A percentile compares a stretch with the other conserved stretches of the same genome.
Conservation (phyloP, 2,113 vertebrate species). For the Callaeas wilsoni region DNA sequence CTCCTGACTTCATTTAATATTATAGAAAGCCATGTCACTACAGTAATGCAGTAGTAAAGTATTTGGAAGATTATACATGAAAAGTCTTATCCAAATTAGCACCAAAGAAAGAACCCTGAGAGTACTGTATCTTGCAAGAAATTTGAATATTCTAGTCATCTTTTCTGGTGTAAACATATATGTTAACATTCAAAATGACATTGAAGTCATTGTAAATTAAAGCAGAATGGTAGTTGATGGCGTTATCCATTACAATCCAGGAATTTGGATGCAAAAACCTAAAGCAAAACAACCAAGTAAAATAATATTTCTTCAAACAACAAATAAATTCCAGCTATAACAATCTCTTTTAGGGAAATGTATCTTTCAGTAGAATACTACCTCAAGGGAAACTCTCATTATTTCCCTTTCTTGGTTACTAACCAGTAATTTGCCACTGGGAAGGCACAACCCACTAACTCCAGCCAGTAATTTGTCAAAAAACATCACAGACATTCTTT, state of each 20-base stretch:
- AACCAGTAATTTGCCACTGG: slow-evolving; percentile 19
- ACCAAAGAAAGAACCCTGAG: background rate
- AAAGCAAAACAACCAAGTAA: background rate
- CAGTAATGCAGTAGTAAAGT: background rate
- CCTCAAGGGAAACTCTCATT: background rate
- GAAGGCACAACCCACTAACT: background rate
- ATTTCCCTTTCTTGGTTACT: background rate
- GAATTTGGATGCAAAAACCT: background rate
- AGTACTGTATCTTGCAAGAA: background rate
- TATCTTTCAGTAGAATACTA: background rate
- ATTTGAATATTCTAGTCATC: background rate
- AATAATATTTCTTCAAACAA: background rate
- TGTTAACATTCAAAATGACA: background rate
- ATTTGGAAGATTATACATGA: background rate
- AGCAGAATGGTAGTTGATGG: background rate
- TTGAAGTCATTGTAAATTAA: background rate
- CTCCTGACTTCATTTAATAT: background rate
- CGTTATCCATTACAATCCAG: background rate
- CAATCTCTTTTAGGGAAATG: background rate
- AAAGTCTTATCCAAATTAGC: background rate
- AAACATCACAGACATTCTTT: background rate
- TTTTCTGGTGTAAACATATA: background rate
- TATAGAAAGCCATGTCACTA: background rate
- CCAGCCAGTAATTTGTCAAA: slow-evolving; percentile 24
- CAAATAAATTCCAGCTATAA: background rate